phyloP scores from a whole-genome alignment of 2,888 invertebrate genomes.

The Xanthorhoe spadicearia region DNA sequence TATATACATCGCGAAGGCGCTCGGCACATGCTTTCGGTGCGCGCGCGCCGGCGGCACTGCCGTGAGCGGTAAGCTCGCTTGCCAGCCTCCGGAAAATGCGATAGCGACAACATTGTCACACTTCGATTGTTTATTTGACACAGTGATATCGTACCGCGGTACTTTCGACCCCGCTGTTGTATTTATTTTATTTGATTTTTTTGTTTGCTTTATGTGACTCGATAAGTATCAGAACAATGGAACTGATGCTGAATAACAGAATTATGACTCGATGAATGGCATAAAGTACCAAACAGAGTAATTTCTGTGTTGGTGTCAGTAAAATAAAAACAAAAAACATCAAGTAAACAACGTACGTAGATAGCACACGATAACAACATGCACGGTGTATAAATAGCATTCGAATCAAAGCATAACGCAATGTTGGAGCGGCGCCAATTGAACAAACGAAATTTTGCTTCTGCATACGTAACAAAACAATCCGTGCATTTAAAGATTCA shows the following conservation, averaged over 20 bases:
- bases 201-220: not conserved
- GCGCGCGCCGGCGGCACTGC: conserved; percentile 83
- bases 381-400: conserved; percentile 68
- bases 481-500: conserved; percentile 28
- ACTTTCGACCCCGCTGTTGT: conserved; percentile 51
- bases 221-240: not conserved
- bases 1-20: conserved; percentile 80
- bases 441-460: conserved; percentile 64
- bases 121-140: conserved; percentile 79
- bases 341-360: conserved; percentile 56
- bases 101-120: conserved; percentile 78
- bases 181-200: not conserved
- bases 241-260: not conserved
- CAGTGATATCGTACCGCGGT: conserved; percentile 59
- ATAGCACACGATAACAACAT: conserved; percentile 67
- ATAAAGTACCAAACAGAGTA: conserved; percentile 10
- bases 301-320: conserved; percentile 13
- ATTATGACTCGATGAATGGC: not conserved
- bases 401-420: conserved; percentile 69
- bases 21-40: conserved; percentile 82
- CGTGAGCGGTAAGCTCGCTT: conserved; percentile 58
- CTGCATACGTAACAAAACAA: conserved; percentile 58
- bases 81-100: conserved; percentile 80
- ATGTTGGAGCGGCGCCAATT: conserved; percentile 64
- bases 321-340: conserved; percentile 31